These are phyloP conservation scores for Diarsia mendica DNA, from an alignment of 2,888 invertebrate species.

Conservation along the genomic window DNA sequence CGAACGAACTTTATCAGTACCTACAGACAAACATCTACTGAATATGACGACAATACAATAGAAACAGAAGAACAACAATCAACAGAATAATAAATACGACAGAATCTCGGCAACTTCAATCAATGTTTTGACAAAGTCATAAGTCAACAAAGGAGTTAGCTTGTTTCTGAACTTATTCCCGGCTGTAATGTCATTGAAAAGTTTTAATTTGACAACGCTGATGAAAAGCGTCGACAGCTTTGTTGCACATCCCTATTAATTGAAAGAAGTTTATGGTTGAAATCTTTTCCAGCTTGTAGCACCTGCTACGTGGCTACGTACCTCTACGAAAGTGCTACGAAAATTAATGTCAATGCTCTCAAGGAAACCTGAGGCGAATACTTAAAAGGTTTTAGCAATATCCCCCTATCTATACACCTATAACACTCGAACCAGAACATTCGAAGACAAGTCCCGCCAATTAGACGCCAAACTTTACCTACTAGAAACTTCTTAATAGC, in stretches of 20 bases:
- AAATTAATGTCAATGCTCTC: slow-evolving; percentile 8
- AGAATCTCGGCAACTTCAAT: slow-evolving; percentile 43
- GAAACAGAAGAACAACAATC: slow-evolving; percentile 42
- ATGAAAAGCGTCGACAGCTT: slow-evolving; percentile 3
- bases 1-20: slow-evolving; percentile 63
- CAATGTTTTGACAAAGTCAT: slow-evolving; percentile 35
- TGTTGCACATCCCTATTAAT: neutral
- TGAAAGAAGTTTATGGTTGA: neutral
- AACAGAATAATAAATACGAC: slow-evolving; percentile 37
- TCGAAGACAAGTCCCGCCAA: slow-evolving; percentile 59
- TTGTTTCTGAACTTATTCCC: slow-evolving; percentile 37
- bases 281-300: slow-evolving; percentile 26
- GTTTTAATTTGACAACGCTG: slow-evolving; percentile 28
- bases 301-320: slow-evolving; percentile 43
- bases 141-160: slow-evolving; percentile 47
- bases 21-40: slow-evolving; percentile 16
- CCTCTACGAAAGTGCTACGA: slow-evolving; percentile 48
- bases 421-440: slow-evolving; percentile 38
- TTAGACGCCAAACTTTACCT: slow-evolving; percentile 56
- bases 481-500: slow-evolving; percentile 44
- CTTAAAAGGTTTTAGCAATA: slow-evolving; percentile 27
- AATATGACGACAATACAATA: slow-evolving; percentile 16
- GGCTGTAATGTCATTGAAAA: slow-evolving; percentile 43
- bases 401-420: slow-evolving; percentile 25
- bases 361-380: neutral